Conservation (phyloP, 2,113 vertebrate genomes). For the Numida meleagris region DNA sequence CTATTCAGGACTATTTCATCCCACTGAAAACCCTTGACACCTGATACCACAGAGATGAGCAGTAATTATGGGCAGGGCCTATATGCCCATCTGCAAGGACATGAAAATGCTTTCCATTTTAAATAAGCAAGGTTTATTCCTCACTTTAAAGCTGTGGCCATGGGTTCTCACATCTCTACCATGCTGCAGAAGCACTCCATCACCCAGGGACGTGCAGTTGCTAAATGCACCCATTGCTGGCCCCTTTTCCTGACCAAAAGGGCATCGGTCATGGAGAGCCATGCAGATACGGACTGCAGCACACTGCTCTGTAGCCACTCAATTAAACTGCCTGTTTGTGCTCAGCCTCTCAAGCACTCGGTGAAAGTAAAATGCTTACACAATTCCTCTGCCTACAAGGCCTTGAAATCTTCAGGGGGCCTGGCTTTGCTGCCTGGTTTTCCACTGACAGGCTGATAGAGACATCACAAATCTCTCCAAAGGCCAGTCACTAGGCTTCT, state of each 20-base stretch:
- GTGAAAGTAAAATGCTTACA: constrained; percentile 50
- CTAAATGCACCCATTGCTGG: not conserved
- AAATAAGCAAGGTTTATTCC: not conserved
- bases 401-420: constrained; percentile 48
- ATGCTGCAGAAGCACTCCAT: not conserved
- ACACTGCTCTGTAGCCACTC: not conserved
- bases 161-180: not conserved
- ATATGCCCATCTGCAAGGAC: not conserved
- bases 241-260: not conserved
- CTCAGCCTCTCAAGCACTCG: not conserved
- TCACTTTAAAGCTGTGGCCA: not conserved
- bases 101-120: not conserved
- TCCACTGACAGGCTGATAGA: constrained; percentile 63
- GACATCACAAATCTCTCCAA: constrained; percentile 69
- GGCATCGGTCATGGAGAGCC: not conserved
- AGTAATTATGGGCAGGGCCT: not conserved
- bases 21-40: not conserved
- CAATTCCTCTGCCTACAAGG: not conserved
- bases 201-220: not conserved
- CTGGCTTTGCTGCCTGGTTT: constrained; percentile 50
- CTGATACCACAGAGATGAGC: not conserved
- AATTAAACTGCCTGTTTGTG: rapidly evolving
- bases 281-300: not conserved
- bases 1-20: not conserved
- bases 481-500: constrained; percentile 55